These are phyloP conservation scores for Dendronephthya gigantea DNA, from an alignment of 64 coral and sea anemone species.

Conservation along the genomic window DNA sequence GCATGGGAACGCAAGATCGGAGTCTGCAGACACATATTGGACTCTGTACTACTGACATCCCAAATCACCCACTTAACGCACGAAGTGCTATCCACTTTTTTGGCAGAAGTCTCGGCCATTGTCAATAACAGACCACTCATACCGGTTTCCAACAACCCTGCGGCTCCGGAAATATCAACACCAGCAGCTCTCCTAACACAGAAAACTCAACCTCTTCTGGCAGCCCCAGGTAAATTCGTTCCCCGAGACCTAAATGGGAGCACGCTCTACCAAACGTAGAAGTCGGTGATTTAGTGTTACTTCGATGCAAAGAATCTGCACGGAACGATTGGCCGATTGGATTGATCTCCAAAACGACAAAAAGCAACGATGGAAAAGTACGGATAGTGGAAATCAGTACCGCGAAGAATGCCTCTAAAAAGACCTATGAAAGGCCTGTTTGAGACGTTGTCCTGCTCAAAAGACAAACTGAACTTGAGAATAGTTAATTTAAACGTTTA, in stretches of 20 bases:
- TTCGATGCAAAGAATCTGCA: slow-evolving; percentile 1
- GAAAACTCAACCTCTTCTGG: background rate
- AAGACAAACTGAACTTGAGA: background rate
- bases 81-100: background rate
- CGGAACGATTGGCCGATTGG: background rate
- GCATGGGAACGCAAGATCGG: background rate
- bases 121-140: background rate
- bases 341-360: background rate
- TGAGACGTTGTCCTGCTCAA: background rate
- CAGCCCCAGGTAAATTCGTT: slow-evolving; percentile 6
- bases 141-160: background rate
- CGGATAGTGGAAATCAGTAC: background rate
- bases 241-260: slow-evolving; percentile 18
- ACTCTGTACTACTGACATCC: slow-evolving; percentile 5
- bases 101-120: background rate
- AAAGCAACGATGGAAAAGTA: background rate
- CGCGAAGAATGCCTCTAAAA: background rate
- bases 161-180: background rate
- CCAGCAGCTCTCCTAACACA: slow-evolving; percentile 19
- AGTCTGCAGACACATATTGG: background rate
- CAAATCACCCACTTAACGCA: background rate
- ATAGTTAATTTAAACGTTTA: background rate
- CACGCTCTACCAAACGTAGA: background rate
- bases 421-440: background rate
- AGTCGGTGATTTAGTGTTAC: background rate